phyloP scores from a whole-genome alignment of 2,888 invertebrate species.

The Melinaea marsaeus region DNA sequence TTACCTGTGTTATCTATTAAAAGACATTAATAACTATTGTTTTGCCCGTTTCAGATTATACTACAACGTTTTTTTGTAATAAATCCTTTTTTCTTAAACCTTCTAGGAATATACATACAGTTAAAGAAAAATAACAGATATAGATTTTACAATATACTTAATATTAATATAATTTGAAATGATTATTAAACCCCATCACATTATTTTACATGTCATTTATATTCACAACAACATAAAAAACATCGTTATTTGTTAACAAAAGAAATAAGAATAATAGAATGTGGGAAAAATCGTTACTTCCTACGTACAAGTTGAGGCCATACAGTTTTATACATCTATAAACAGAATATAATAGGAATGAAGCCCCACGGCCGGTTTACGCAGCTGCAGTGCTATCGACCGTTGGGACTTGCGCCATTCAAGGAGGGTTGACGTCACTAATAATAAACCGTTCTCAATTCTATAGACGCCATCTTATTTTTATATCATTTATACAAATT shows the following conservation, averaged over 20 bases:
- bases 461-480: conserved; percentile 27
- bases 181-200: no score
- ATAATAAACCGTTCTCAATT: conserved; percentile 13
- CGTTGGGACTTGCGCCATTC: conserved; percentile 17
- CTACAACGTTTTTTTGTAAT: no score
- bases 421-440: conserved; percentile 25
- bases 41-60: no score
- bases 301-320: conserved; percentile 22
- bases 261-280: conserved; percentile 14
- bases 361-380: conserved; percentile 14
- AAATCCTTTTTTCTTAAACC: no score
- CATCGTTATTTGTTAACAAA: background rate
- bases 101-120: no score
- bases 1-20: no score
- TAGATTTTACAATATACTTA: no score
- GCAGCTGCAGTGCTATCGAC: conserved; percentile 28
- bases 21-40: no score
- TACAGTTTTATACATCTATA: conserved; percentile 16
- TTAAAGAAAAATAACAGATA: no score
- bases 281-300: conserved; percentile 35
- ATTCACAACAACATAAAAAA: background rate
- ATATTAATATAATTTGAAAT: no score
- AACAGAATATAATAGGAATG: conserved; percentile 19
- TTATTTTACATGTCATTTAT: background rate
- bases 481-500: background rate